phyloP scores from a whole-genome alignment of 2,113 vertebrate species.

The Variabilichromis moorii region DNA sequence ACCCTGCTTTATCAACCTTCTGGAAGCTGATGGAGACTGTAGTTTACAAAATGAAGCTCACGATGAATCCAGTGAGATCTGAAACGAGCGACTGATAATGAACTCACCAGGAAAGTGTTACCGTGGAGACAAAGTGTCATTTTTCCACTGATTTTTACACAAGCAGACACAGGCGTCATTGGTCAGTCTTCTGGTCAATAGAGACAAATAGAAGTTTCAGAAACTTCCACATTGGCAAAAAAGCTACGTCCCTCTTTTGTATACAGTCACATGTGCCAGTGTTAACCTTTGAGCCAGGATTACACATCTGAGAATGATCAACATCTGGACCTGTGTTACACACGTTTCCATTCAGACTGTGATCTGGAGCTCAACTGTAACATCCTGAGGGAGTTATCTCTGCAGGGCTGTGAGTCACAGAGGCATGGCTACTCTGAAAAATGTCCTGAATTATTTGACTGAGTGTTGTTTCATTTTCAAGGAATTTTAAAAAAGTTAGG shows the following conservation, averaged over 20 bases:
- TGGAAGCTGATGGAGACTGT: neutral
- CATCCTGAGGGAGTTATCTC: neutral
- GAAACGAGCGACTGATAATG: neutral
- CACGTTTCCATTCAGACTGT: neutral
- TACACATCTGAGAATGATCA: neutral
- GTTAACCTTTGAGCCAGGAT: neutral
- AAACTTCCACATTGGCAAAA: neutral
- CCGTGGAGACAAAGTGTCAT: neutral
- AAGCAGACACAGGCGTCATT: neutral
- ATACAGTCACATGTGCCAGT: neutral
- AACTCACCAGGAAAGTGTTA: neutral
- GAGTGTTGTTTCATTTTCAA: neutral
- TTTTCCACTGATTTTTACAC: neutral
- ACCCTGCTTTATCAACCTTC: neutral
- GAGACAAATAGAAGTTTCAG: neutral
- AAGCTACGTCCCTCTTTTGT: neutral
- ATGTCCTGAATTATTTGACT: neutral
- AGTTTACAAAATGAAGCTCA: neutral
- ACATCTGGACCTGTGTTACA: neutral
- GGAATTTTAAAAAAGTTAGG: neutral
- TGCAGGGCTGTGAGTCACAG: neutral
- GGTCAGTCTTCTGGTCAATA: neutral
- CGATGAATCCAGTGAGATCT: neutral
- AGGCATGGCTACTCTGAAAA: neutral
- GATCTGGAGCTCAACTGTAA: neutral